Evolutionary conservation across 2,888 invertebrate genomes (phyloP).

Genomic region (Dichetophora obliterata): DNA sequence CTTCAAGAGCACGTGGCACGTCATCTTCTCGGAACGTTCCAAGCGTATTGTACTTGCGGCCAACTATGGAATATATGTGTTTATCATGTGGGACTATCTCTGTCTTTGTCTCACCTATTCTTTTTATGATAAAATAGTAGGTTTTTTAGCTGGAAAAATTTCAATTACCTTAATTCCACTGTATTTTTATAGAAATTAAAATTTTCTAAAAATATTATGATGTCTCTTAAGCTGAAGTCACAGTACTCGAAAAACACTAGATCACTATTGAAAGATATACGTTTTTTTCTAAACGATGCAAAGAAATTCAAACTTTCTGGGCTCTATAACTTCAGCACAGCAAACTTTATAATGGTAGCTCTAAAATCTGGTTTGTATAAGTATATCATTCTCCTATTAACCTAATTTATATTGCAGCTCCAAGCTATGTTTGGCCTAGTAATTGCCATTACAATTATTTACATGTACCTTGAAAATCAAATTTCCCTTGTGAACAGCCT

Average conservation of each 20-base stretch:
- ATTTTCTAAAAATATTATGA: slow-evolving; percentile 16
- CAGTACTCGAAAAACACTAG: slow-evolving; percentile 17
- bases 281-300: slow-evolving; percentile 35
- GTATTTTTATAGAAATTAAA: slow-evolving; percentile 15
- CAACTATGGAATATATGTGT: slow-evolving; percentile 58
- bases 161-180: neutral
- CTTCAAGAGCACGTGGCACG: slow-evolving; percentile 57
- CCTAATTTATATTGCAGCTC: slow-evolving; percentile 46
- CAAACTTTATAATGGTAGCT: slow-evolving; percentile 50
- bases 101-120: slow-evolving; percentile 54
- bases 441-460: slow-evolving; percentile 49
- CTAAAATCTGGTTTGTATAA: neutral
- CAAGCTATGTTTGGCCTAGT: slow-evolving; percentile 46
- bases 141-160: neutral
- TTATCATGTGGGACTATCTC: slow-evolving; percentile 59
- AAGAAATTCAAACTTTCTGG: slow-evolving; percentile 48
- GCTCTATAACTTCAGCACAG: slow-evolving; percentile 43
- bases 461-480: slow-evolving; percentile 49
- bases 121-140: slow-evolving; percentile 53
- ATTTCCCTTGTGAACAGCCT: neutral
- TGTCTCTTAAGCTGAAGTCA: slow-evolving; percentile 34
- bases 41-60: slow-evolving; percentile 58
- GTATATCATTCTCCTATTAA: neutral
- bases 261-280: slow-evolving; percentile 42
- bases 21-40: slow-evolving; percentile 55